Conservation (phyloP, 2,113 vertebrate species). For the Sander lucioperca region DNA sequence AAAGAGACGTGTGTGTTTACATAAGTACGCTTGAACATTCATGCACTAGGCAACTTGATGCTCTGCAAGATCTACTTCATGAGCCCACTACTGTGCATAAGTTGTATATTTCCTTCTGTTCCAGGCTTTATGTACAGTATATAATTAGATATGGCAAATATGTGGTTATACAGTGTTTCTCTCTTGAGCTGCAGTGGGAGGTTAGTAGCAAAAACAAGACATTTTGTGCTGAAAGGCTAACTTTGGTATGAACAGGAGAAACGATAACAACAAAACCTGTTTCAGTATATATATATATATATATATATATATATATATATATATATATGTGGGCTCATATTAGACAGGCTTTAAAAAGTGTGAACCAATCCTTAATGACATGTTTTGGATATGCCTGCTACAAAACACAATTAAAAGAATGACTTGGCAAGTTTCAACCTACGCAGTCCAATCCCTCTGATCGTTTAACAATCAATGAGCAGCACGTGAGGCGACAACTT, state of each 20-base stretch:
- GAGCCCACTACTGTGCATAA: too few species aligned
- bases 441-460: slow-evolving; percentile 42
- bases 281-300: not conserved
- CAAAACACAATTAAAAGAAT: slow-evolving; percentile 25
- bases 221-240: not conserved
- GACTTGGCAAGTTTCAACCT: slow-evolving; percentile 39
- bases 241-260: not conserved
- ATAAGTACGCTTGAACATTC: too few species aligned
- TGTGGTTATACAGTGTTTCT: not conserved
- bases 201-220: not conserved
- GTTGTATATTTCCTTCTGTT: too few species aligned
- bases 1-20: too few species aligned
- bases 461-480: slow-evolving; percentile 69
- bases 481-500: slow-evolving; percentile 65
- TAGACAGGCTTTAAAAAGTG: not conserved
- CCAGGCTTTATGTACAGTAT: too few species aligned
- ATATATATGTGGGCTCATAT: too few species aligned
- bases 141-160: too few species aligned
- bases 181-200: not conserved
- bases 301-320: not conserved
- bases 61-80: too few species aligned
- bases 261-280: not conserved
- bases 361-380: not conserved
- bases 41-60: too few species aligned
- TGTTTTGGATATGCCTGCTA: not conserved